Evolutionary conservation across 2,797 vertebrate species (phyloP), one percentile per base, ranked within the genome.

Genomic region (Neoniphon sammara): DNA sequence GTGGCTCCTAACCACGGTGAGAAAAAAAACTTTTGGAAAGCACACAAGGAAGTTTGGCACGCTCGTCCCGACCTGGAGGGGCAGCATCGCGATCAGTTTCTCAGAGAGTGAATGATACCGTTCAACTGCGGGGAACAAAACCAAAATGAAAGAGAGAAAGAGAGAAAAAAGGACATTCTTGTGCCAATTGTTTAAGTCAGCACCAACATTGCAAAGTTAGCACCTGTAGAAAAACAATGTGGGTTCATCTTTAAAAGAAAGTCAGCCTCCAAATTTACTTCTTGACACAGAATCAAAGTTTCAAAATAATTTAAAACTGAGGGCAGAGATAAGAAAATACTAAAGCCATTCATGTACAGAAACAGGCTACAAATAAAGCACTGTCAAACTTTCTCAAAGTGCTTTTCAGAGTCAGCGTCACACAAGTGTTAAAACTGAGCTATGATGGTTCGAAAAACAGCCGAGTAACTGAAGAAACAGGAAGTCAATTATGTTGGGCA

Each of bases 171-270:
- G 2, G 44, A 84, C 85, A 86, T 81, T 80, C 76, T 49, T 71
- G 56, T 46, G 52, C 54, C 72, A 60, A 30, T 67, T 50, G 23
- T 64, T 57, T 34, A 27, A 73, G 66, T 81, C 69, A 82, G 86
- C 85, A 87, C 82, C 81, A 63, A 68, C 70, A 10, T 18, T 20
- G 54, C 55, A 83, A 62, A 70, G 57, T 79, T 84, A 85, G 83
- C 86, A 87, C 87, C 80, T 78, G 77, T 62, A 67, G 60, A 44
- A 65, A 69, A 70, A 71, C 53, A 61, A 39, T 47, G 21, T 63
- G 52, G 50, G 27, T 50, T 56, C 25, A 70, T 50, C 23, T 61
- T 14, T 46, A 7, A n/a, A n/a, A n/a, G n/a, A n/a, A n/a, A n/a
- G n/a, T n/a, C n/a, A n/a, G n/a, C 14, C 31, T 58, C 11, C 56